Evolutionary conservation across 2,888 invertebrate genomes (phyloP).

Genomic region (Phania funesta): DNA sequence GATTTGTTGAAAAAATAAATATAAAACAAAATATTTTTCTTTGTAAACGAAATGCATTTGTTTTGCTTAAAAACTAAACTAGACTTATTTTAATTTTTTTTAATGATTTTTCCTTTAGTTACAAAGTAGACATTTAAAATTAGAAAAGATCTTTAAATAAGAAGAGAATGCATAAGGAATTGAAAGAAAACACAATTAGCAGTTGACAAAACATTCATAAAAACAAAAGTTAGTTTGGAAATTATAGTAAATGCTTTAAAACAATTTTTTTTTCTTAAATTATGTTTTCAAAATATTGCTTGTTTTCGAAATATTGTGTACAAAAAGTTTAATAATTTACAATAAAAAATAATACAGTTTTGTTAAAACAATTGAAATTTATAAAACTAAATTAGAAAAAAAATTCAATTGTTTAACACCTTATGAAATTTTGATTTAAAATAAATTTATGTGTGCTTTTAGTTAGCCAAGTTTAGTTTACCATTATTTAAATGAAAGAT

Average conservation of each 20-base stretch:
- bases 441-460: conserved; percentile 55
- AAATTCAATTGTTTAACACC: not conserved
- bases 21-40: conserved; percentile 46
- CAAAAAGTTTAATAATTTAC: conserved; percentile 1
- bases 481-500: not conserved
- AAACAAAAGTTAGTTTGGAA: not conserved
- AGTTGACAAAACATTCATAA: not conserved
- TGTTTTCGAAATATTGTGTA: not conserved
- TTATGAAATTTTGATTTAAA: not conserved
- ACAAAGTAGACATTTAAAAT: not conserved
- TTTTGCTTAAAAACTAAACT: conserved; percentile 55
- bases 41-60: conserved; percentile 60
- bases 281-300: conserved; percentile 39
- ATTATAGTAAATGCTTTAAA: conserved; percentile 49
- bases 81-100: conserved; percentile 48
- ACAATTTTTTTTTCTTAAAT: conserved; percentile 17
- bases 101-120: conserved; percentile 17
- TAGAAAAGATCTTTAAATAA: not conserved
- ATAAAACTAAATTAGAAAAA: not conserved
- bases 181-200: conserved; percentile 7
- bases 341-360: not conserved
- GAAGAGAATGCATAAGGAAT: not conserved
- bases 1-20: conserved; percentile 54
- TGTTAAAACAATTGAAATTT: not conserved
- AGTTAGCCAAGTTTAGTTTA: conserved; percentile 15